Base-by-base conservation (phyloP, 2,797 vertebrate genomes). In the Cryptoblepharus egeriae region DNA sequence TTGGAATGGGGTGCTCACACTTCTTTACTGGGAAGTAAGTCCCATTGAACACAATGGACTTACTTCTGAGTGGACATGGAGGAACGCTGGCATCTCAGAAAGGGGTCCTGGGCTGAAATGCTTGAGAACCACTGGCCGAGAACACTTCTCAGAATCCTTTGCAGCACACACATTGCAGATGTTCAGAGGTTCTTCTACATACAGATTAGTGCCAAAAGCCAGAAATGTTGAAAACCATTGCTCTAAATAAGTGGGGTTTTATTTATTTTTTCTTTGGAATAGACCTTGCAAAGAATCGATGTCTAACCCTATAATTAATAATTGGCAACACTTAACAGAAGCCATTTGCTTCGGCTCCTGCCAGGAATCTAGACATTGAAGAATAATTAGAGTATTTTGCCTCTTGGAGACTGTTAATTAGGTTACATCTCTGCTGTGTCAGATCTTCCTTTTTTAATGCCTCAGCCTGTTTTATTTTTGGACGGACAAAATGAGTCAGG, bases 271-370 rank as follows among this genome's bases (percentile, higher is more conserved):
- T 2, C 49, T 64, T 81, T 81, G 55, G 37, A 57, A n/a, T 49
- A 79, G 37, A 74, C 37, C 52, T 35, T 73, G 61, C 49, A 42
- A 84, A 37, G 57, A 84, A 79, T 49, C 37, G 70, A 79, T 74
- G 64, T 74, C 18, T 68, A 79, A 67, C 79, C 69, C 28, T 84
- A 78, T 74, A 79, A 84, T 84, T 79, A 84, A 84, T 84, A 79
- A 79, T 68, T 84, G 82, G 76, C 76, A 68, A 72, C 30, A 32
- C 5, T 49, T 49, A 74, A 67, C 70, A 60, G 52, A 68, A 79
- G 37, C 63, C 55, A 15, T 79, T 73, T 84, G 11, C 63, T 79
- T 32, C 35, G 5, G 18, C 74, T 67, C 45, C 52, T 84, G 76
- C 63, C 82, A 79, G 37, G 7, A 68, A 79, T 49, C 22, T 57